Conservation (phyloP, 92 coral and sea anemone species). For the Scolanthus callimorphus region DNA sequence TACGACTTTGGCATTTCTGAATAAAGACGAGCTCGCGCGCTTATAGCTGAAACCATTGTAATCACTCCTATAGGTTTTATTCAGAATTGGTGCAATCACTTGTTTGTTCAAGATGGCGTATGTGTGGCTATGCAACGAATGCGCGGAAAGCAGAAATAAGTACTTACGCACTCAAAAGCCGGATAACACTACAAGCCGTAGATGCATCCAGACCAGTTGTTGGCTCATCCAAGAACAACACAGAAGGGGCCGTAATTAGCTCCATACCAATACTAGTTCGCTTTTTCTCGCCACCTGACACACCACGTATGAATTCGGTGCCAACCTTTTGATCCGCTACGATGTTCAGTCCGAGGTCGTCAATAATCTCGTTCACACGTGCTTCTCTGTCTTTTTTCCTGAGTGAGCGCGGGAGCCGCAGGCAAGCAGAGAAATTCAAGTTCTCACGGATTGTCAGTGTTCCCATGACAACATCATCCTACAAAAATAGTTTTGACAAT, state of each 20-base stretch:
- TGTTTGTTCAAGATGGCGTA: no score
- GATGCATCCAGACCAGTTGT: constrained; percentile 96
- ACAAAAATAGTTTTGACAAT: background rate
- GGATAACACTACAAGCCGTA: constrained; percentile 81
- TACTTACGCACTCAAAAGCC: constrained; percentile 66
- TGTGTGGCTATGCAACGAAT: no score
- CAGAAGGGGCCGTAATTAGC: constrained; percentile 78
- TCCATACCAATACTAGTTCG: constrained; percentile 97
- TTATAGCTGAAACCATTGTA: no score
- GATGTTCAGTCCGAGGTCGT: constrained; percentile 68
- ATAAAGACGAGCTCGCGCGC: no score
- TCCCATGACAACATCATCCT: constrained; percentile 99
- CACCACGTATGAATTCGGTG: constrained; percentile 83
- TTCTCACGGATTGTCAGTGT: constrained; percentile 90
- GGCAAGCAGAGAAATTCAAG: constrained; percentile 82
- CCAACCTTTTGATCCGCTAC: constrained; percentile 96
- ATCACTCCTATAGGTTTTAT: no score
- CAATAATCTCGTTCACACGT: constrained; percentile 59
- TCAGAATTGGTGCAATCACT: no score
- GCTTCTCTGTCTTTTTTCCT: constrained; percentile 41
- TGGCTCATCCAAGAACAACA: constrained; percentile 93
- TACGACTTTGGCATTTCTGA: no score
- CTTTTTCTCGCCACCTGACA: constrained; percentile 93
- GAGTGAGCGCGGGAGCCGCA: constrained; percentile 71
- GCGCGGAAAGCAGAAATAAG: background rate